Base-by-base conservation (phyloP, 2,113 vertebrate species). In the Peromyscus leucopus region DNA sequence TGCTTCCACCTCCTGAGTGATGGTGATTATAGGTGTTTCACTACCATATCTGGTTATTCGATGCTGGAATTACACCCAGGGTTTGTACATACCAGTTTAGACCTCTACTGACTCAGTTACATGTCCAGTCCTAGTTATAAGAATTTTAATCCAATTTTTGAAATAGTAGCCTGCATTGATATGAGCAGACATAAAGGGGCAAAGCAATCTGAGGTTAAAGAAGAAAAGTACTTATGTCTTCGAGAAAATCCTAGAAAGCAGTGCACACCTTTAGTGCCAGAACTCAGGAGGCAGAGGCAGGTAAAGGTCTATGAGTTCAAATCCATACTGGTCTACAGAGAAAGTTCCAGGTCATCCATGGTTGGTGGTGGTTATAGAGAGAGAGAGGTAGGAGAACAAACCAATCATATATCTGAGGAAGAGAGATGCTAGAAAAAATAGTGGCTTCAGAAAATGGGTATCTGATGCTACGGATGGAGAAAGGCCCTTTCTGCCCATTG, bases 131-230 rank as follows among this genome's bases (percentile, higher is more conserved):
- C 7, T 51, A 95, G 84, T 80, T 69, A 79, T 0, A 89, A 1
- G 1, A 84, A 7, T 75, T 95, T 24, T 48, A 87, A 67, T 48
- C 1, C 28, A 91, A 71, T 91, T 61, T 36, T 75, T 69, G n/a
- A 96, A 95, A 69, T 51, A 51, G 90, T 93, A 57, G 80, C 88
- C 6, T 94, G 85, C 90, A 82, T 46, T n/a, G 5, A 11, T n/a
- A 7, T 84, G 72, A 46, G 75, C 36, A 82, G 33, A 88, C 16
- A 7, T 59, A 71, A 93, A 96, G 87, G 21, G 11, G 8, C 8
- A 8, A 90, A 72, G 11, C 21, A 69, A 65, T 59, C 36, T 10
- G 3, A 95, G 21, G 69, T 93, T 83, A 92, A 97, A 93, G 55
- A 61, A 85, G 5, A 92, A 89, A 83, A 11, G 33, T 80, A 83